A percentile compares a stretch with the other conserved stretches of the same genome.
Evolutionary conservation across 1,140 invertebrate genomes (phyloP).

Genomic region (Aphelenchoides besseyi): DNA sequence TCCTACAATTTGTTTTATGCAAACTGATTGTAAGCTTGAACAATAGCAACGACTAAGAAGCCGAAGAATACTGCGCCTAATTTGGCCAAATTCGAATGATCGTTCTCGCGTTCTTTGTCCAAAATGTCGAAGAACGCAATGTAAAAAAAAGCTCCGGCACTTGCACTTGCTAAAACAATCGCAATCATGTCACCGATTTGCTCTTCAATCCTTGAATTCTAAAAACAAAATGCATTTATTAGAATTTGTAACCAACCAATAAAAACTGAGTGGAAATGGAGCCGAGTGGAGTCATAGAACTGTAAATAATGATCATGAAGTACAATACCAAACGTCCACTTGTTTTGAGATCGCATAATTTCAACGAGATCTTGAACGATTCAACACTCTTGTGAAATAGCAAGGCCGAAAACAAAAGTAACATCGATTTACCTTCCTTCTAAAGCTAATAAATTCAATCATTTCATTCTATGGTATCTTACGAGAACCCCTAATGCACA

Average conservation of each 20-base stretch:
- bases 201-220: neutral
- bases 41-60: neutral
- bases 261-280: neutral
- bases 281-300: neutral
- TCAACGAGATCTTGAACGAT: neutral
- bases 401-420: neutral
- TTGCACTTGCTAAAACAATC: neutral
- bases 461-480: no score
- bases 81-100: neutral
- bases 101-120: neutral
- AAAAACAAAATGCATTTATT: no score
- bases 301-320: neutral
- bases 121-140: neutral
- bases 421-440: neutral
- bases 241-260: neutral
- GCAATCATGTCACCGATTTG: neutral
- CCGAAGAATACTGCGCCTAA: neutral
- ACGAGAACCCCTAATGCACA: neutral
- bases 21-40: no score
- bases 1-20: no score
- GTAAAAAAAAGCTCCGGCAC: neutral
- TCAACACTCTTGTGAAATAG: neutral
- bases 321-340: neutral
- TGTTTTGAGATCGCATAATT: neutral
- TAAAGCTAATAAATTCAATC: no score